Evolutionary conservation across 1,140 invertebrate species (phyloP), one percentile per base, ranked within the genome.

Genomic region (Drosophila malerkotliana): DNA sequence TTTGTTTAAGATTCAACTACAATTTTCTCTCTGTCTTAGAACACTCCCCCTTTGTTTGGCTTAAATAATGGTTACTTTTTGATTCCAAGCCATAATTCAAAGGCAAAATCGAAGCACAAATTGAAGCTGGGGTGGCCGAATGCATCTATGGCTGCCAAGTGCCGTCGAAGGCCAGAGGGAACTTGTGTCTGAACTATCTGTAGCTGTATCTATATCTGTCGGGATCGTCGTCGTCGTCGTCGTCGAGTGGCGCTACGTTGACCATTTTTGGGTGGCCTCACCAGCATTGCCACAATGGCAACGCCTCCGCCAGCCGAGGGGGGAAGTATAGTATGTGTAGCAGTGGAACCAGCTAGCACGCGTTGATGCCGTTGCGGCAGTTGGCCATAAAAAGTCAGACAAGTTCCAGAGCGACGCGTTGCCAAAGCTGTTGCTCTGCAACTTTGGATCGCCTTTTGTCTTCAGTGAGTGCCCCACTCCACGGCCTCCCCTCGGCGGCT

Each of bases 61-160:
- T 66, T 77, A 81, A 85, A 85, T 85, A 87, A 85, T 85, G 82
- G 82, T 81, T 82, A 69, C 78, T 76, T 87, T 87, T 85, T 87
- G 82, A 87, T 78, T 81, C 62, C 82, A 55, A 78, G 57, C 82
- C 71, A 87, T 87, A 85, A 87, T 81, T 85, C 81, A 85, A 68
- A 78, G 76, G 76, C 72, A 72, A 53, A 52, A 59, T 62, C 34
- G 34, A 37, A 58, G 47, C 58, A 72, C 37, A 24, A 54, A 41
- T 34, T 15, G 53, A 47, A 61, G 34, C 47, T 30, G 18, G 26
- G 45, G 56, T 62, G 63, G 63, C 15, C 62, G 21, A 49, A 39
- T 39, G 57, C 30, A 49, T 66, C 58, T 62, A 30, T 37, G 47
- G 30, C 30, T 37, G 57, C 41, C 41, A 15, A 18, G 6, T 15